Evolutionary conservation across 2,797 vertebrate species (phyloP).

Genomic region (Florisuga fusca): DNA sequence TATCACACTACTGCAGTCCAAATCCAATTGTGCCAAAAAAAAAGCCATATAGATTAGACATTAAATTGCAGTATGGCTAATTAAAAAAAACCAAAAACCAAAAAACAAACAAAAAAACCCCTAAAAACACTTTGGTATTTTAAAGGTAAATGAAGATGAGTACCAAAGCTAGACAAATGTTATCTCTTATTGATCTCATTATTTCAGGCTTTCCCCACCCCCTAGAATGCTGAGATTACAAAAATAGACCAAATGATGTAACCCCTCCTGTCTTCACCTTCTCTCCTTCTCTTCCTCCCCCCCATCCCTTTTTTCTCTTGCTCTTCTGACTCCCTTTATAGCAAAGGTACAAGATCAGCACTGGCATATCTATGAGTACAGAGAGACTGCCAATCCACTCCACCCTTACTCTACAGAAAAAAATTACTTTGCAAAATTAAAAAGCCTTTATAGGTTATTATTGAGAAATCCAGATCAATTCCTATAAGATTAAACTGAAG

Average conservation of each 20-base stretch:
- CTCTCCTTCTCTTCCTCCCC: too few relatives aligned
- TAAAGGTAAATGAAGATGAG: background rate
- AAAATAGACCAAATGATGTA: background rate
- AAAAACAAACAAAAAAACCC: too few relatives aligned
- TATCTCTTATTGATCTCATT: background rate
- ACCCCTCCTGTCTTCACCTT: background rate
- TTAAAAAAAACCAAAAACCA: background rate
- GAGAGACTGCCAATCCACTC: background rate
- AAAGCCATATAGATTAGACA: background rate
- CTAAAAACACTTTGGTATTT: background rate
- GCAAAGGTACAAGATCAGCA: background rate
- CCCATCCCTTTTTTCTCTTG: background rate
- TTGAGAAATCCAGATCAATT: background rate
- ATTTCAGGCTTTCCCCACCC: background rate
- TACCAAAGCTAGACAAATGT: background rate
- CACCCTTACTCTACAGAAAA: background rate
- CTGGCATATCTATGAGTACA: background rate
- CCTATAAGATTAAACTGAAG: background rate
- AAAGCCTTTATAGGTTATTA: background rate
- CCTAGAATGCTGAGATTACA: background rate
- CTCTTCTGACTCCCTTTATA: background rate
- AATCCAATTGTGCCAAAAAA: slow-evolving; percentile 9
- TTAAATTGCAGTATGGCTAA: background rate
- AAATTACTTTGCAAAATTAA: background rate
- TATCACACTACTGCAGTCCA: slow-evolving; percentile 20